These are phyloP conservation scores for Drosophila silvestris DNA, from an alignment of 2,888 invertebrate genomes.

Conservation along the genomic window DNA sequence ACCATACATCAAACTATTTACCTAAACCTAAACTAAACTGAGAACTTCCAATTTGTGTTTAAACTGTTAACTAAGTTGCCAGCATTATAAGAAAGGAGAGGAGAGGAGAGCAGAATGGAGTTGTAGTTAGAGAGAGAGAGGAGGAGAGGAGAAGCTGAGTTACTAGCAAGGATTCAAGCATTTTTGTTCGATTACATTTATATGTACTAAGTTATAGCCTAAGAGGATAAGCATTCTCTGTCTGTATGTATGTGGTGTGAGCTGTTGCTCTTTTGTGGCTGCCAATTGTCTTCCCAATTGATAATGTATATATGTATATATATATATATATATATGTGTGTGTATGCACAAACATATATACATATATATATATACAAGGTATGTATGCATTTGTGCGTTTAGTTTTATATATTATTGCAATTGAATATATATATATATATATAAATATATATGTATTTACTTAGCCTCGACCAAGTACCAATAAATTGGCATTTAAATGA, in stretches of 20 bases:
- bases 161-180: conserved; percentile 47
- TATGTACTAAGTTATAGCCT: conserved; percentile 41
- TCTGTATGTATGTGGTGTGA: conserved; percentile 23
- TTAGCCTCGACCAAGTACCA: conserved; percentile 79
- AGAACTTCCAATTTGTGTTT: conserved; percentile 74
- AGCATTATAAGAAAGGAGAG: conserved; percentile 13
- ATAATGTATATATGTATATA: neutral
- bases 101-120: neutral
- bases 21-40: conserved; percentile 49
- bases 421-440: conserved; percentile 31
- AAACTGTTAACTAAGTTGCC: conserved; percentile 60
- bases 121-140: neutral
- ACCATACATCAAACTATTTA: conserved; percentile 47
- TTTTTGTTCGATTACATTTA: conserved; percentile 50
- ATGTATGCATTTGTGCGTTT: conserved; percentile 15
- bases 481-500: conserved; percentile 79
- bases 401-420: conserved; percentile 37
- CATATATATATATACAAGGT: conserved; percentile 10
- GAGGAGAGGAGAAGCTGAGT: conserved; percentile 7
- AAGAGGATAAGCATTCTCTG: conserved; percentile 32
- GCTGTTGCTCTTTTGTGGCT: conserved; percentile 30
- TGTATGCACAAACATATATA: conserved; percentile 9
- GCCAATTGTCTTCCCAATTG: conserved; percentile 56
- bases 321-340: conserved; percentile 16
- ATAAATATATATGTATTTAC: conserved; percentile 55